Evolutionary conservation across 2,113 vertebrate genomes (phyloP).

Genomic region (Solea solea): DNA sequence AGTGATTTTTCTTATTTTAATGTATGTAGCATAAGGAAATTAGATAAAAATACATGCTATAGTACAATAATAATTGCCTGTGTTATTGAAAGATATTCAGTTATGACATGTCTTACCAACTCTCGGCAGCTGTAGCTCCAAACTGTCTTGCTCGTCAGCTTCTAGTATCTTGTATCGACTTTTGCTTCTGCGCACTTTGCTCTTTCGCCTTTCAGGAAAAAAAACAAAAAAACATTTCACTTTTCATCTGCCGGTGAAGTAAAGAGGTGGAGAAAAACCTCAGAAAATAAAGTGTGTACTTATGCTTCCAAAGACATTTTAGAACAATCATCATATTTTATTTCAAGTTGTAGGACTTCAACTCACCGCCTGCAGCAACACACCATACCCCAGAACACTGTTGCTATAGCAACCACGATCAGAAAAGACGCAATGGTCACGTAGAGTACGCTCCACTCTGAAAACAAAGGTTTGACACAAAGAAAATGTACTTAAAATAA

Average conservation of each 20-base stretch:
- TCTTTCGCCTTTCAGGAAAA: conserved; percentile 83
- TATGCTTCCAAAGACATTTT: too few relatives aligned
- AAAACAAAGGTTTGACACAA: conserved; percentile 22
- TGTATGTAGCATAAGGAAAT: too few relatives aligned
- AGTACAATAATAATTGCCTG: too few relatives aligned
- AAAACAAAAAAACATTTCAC: neutral
- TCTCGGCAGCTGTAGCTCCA: conserved; percentile 90
- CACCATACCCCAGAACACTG: conserved; percentile 88
- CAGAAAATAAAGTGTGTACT: too few relatives aligned
- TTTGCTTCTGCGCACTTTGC: conserved; percentile 90
- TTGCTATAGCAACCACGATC: conserved; percentile 90
- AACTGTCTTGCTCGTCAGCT: conserved; percentile 89
- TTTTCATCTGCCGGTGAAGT: neutral
- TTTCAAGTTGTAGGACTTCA: neutral
- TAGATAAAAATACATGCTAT: too few relatives aligned
- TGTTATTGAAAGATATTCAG: too few relatives aligned
- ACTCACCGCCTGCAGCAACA: conserved; percentile 94
- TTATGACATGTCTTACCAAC: conserved; percentile 79
- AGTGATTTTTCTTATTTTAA: too few relatives aligned
- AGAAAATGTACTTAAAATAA: neutral
- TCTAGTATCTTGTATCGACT: conserved; percentile 97
- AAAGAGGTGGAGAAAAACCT: neutral
- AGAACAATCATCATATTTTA: too few relatives aligned
- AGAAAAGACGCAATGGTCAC: conserved; percentile 94
- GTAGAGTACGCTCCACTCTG: conserved; percentile 99